These are phyloP conservation scores for Cercocebus atys DNA, from an alignment of 2,113 vertebrate genomes.

Conservation along the genomic window DNA sequence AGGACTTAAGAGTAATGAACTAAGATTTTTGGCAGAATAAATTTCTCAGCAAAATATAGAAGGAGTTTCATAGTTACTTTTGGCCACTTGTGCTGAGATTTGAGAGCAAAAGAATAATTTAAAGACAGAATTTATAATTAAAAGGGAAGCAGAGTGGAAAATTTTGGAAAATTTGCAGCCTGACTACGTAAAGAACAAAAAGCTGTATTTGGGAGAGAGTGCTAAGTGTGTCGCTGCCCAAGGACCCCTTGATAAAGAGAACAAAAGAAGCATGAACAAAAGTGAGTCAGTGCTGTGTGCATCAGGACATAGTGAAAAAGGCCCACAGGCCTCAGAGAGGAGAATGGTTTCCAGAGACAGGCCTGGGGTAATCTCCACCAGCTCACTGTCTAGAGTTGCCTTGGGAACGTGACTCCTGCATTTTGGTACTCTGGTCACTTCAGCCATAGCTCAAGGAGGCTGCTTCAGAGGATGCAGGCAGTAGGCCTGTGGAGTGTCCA, in stretches of 20 bases:
- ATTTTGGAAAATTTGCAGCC: neutral
- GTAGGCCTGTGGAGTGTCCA: neutral
- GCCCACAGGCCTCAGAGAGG: neutral
- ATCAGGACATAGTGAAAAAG: neutral
- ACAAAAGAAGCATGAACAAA: neutral
- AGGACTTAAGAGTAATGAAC: neutral
- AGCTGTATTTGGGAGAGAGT: neutral
- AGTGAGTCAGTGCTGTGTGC: neutral
- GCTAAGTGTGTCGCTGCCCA: neutral
- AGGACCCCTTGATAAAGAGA: neutral
- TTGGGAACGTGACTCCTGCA: neutral
- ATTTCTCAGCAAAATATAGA: neutral
- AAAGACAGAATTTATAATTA: neutral
- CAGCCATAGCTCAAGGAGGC: neutral
- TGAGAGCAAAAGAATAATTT: neutral
- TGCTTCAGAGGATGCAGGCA: neutral
- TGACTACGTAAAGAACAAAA: neutral
- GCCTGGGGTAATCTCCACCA: neutral
- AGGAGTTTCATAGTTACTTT: neutral
- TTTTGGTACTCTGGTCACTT: neutral
- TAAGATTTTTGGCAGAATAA: neutral
- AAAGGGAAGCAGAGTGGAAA: neutral
- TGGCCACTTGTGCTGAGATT: neutral
- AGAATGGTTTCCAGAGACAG: neutral
- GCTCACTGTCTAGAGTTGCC: neutral